phyloP scores from a whole-genome alignment of 1,140 invertebrate species.

The Cardiocondyla obscurior region DNA sequence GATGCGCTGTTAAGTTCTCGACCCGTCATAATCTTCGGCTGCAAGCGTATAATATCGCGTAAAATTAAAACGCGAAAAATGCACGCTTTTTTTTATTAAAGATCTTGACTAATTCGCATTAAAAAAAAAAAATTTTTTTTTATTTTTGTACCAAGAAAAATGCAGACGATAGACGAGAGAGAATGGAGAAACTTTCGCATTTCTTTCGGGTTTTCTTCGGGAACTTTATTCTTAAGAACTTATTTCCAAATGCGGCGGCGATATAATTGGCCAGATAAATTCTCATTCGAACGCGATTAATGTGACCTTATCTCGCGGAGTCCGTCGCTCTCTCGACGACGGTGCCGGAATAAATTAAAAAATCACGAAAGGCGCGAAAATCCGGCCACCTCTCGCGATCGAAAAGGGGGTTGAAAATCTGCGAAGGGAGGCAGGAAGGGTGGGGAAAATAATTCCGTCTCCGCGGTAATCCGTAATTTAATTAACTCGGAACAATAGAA shows the following conservation, averaged over 20 bases:
- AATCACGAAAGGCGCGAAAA: conserved; percentile 21
- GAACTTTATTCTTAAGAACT: background rate
- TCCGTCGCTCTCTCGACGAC: background rate
- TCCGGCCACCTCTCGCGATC: background rate
- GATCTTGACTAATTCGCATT: no score
- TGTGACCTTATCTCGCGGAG: conserved; percentile 3
- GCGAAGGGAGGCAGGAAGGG: background rate
- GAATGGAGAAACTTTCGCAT: background rate
- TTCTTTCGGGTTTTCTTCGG: background rate
- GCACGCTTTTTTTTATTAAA: background rate
- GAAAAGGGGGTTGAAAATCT: background rate
- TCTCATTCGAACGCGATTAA: conserved; percentile 9
- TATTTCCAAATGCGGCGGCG: background rate
- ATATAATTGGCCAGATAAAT: conserved; percentile 19
- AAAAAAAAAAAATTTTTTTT: no score
- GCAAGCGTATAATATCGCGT: background rate
- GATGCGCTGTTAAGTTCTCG: conserved; percentile 2
- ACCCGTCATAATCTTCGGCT: background rate
- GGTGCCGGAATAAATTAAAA: conserved; percentile 26
- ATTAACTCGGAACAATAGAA: conserved; percentile 51
- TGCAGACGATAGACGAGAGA: background rate
- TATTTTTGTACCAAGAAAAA: background rate
- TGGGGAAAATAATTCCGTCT: conserved; percentile 38
- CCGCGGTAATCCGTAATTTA: conserved; percentile 45
- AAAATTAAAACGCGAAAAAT: background rate